A percentile compares a stretch with the other conserved stretches of the same genome.
Evolutionary conservation across 2,797 vertebrate genomes (phyloP).

Genomic region (Phoxinus dragarum): DNA sequence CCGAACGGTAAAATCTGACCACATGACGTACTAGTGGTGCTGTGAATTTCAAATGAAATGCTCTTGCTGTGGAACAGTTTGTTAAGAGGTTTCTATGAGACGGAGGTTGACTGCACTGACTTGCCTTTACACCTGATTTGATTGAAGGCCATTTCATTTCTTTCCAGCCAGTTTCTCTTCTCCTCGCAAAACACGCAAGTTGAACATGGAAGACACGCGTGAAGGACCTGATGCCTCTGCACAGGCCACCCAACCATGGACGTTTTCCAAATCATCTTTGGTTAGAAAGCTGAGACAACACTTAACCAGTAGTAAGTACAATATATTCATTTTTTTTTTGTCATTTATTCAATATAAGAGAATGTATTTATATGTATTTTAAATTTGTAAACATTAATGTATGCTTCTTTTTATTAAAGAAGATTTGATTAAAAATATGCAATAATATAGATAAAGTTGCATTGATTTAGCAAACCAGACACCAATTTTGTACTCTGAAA

Average conservation of each 20-base stretch:
- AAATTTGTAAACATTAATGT: neutral
- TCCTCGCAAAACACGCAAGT: neutral
- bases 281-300: conserved; percentile 56
- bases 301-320: conserved; percentile 49
- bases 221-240: neutral
- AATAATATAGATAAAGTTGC: neutral
- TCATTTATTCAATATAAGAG: neutral
- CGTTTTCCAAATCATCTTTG: conserved; percentile 50
- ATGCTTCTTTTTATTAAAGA: neutral
- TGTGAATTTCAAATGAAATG: conserved; percentile 15
- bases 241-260: conserved; percentile 4
- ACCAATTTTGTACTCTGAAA: neutral
- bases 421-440: neutral
- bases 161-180: neutral
- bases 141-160: neutral
- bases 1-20: conserved; percentile 51
- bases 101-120: neutral
- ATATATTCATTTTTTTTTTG: neutral
- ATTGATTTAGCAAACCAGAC: neutral
- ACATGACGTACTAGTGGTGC: neutral
- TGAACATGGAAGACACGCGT: conserved; percentile 18
- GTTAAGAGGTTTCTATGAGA: conserved; percentile 1
- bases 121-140: conserved; percentile 9
- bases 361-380: neutral
- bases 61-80: conserved; percentile 7